Evolutionary conservation across 2,797 vertebrate genomes (phyloP), one percentile per base, ranked within the genome.

Genomic region (Sparus aurata): DNA sequence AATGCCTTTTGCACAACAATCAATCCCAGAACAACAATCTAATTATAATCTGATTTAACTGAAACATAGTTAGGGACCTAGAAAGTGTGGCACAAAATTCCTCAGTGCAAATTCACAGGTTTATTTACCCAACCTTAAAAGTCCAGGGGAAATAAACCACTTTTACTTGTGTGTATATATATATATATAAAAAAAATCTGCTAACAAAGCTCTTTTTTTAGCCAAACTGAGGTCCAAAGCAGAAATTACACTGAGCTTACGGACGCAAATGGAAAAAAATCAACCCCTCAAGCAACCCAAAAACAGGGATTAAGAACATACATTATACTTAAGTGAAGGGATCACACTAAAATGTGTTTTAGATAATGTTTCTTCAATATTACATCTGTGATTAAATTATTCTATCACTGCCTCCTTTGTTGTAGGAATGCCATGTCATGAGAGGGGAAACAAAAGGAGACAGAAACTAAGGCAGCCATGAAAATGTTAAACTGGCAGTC

Each of bases 61-160:
- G 61, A 46, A 74, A 65, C 65, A 68, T 67, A 65, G 65, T n/a
- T 57, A 46, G 74, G 78, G 45, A 71, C 23, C 20, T 18, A 75
- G 50, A 22, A 72, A 72, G 34, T 55, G 5, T 25, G 73, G 27
- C 84, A 79, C 81, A 69, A 66, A 83, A 84, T 69, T 78, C 70
- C 53, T 52, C 34, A 15, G 45, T 62, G 55, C 59, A 79, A 73
- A 77, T 80, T 69, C 45, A 53, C 50, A 15, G 30, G 66, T 77
- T 84, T 85, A 75, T 88, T 87, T 74, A 80, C 59, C 79, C 71
- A 83, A 78, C 71, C 45, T 62, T 79, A 43, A 86, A 85, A 63
- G 52, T 83, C 75, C 62, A 62, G 22, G 54, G 81, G 74, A 85
- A 79, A 75, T 50, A 75, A 84, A 70, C 55, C 50, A 45, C 72